These are phyloP conservation scores for Drosophila paramelanica DNA, from an alignment of 2,888 invertebrate genomes.

Conservation along the genomic window DNA sequence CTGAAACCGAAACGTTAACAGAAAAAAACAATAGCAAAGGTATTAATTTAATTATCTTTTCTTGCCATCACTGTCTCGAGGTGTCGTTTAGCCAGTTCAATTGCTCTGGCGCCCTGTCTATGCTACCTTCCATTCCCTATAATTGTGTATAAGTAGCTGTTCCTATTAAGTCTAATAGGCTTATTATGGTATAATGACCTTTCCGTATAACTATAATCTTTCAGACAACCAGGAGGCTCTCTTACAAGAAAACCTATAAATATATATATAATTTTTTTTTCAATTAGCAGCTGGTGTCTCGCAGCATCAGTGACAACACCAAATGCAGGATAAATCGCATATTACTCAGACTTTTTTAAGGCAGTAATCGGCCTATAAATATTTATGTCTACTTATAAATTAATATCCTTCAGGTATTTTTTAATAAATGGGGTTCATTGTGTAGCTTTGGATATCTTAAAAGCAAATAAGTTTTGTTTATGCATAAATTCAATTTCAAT, in stretches of 20 bases:
- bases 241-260: slow-evolving; percentile 1
- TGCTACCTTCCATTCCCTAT: slow-evolving; percentile 23
- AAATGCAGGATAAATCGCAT: too few species aligned
- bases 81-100: slow-evolving; percentile 55
- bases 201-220: slow-evolving; percentile 18
- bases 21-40: slow-evolving; percentile 53
- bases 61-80: slow-evolving; percentile 48
- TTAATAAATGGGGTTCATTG: too few species aligned
- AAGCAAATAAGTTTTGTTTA: too few species aligned
- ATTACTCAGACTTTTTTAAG: not conserved
- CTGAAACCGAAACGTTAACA: slow-evolving; percentile 20
- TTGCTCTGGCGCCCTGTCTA: slow-evolving; percentile 39
- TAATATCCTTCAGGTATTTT: too few species aligned
- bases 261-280: not conserved
- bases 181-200: slow-evolving; percentile 48
- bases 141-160: slow-evolving; percentile 36
- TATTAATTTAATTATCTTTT: slow-evolving; percentile 66
- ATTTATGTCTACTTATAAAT: too few species aligned
- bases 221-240: slow-evolving; percentile 19
- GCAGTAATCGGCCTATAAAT: too few species aligned
- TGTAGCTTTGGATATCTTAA: too few species aligned
- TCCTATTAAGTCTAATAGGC: slow-evolving; percentile 53
- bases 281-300: not conserved
- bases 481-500: too few species aligned
- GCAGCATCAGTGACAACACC: not conserved